Evolutionary conservation across 2,888 invertebrate species (phyloP).

Genomic region (Penaeus monodon): DNA sequence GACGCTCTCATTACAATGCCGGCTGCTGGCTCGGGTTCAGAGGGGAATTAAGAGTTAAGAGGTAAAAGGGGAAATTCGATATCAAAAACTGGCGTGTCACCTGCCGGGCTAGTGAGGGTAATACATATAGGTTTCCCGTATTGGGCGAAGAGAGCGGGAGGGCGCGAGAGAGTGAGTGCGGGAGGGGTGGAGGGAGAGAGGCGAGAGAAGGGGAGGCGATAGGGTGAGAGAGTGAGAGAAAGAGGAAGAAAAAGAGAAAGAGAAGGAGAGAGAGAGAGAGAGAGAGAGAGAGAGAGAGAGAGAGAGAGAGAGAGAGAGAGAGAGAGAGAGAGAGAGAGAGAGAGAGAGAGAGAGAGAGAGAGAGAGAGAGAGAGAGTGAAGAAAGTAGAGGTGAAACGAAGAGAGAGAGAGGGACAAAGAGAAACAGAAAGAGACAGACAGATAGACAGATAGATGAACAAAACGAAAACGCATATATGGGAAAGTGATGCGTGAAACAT

Average conservation of each 20-base stretch:
- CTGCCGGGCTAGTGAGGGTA: no score
- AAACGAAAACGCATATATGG: no score
- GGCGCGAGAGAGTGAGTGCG: neutral
- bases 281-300: neutral
- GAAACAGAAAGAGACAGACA: neutral
- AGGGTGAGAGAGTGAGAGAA: neutral
- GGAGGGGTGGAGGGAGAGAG: neutral
- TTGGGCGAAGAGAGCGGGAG: neutral
- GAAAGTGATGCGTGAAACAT: no score
- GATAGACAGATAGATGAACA: neutral
- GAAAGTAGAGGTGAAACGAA: neutral
- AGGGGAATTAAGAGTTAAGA: no score
- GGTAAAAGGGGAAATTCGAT: no score
- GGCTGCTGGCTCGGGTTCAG: no score
- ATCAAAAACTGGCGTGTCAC: no score
- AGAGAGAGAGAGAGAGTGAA: neutral
- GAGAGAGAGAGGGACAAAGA: conserved; percentile 1
- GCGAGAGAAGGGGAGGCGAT: conserved; percentile 6
- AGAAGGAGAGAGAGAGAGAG: neutral
- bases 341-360: neutral
- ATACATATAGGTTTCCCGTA: no score
- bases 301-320: neutral
- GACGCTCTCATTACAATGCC: no score
- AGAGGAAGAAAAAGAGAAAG: neutral
- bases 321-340: neutral